Evolutionary conservation across 1,140 invertebrate genomes (phyloP), one percentile per base, ranked within the genome.

Genomic region (Bombus superbus): DNA sequence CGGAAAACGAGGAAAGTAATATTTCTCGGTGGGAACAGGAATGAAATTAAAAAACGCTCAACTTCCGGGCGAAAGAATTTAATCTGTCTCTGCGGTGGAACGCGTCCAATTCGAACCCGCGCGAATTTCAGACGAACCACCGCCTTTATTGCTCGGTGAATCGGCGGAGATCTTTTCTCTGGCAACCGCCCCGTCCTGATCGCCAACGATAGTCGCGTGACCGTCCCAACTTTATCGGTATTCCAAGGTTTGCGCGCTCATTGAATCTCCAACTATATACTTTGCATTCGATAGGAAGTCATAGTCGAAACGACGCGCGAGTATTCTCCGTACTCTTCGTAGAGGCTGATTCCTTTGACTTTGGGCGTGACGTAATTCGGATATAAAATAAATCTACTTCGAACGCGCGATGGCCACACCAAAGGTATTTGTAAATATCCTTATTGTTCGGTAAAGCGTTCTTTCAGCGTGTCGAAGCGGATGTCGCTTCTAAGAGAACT

Each of bases 131-230:
- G 35, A 57, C 64, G 66, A 40, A 78, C 81, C 72, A 66, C 76
- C 82, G 81, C 88, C 72, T 85, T 88, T 88, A 85, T 85, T 80
- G 42, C 47, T 40, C 72, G 40, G 68, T 40, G 74, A 76, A 71
- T 80, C 69, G 69, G 42, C 42, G 64, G 86, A 76, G 81, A 86
- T 86, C 79, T 74, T 53, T 66, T 53, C 47, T 68, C 78, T 88
- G 87, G 69, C 74, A 81, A 66, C 75, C 38, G 73, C 25, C 53
- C 73, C 28, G 64, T 79, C 77, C 66, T 25, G 77, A 35, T 40
- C 59, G 88, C 84, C 83, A 86, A 86, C 79, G 86, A 59, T 80
- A 79, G 66, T 71, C 75, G 68, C 80, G 68, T 59, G 69, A 18
- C 32, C 32, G 35, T 74, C 13, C 53, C 32, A 66, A 59, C 32